Conservation (phyloP, 1,140 invertebrate species). For the Lucilia sericata region DNA sequence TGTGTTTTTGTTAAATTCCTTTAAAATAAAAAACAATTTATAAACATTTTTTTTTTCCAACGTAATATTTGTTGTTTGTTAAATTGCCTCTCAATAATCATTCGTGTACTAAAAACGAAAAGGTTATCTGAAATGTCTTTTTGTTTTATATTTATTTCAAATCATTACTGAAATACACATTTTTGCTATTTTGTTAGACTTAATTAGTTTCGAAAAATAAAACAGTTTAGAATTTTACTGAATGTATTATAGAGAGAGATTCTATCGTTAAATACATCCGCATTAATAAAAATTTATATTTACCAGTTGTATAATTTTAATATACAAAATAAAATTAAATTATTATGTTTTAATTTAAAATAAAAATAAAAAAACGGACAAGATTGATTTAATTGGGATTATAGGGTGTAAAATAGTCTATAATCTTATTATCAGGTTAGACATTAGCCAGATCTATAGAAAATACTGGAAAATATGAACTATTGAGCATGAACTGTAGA, state of each 20-base stretch:
- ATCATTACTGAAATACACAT: background rate
- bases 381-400: too few relatives aligned
- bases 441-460: too few relatives aligned
- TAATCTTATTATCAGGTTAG: too few relatives aligned
- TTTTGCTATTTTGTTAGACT: background rate
- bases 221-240: background rate
- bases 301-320: background rate
- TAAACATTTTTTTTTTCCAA: background rate
- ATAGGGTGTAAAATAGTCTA: too few relatives aligned
- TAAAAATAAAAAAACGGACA: too few relatives aligned
- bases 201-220: background rate
- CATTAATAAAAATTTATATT: background rate
- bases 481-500: too few relatives aligned
- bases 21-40: conserved; percentile 11
- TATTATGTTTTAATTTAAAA: background rate
- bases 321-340: background rate
- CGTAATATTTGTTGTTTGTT: too few relatives aligned
- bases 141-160: background rate
- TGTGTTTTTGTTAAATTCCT: background rate
- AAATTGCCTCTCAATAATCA: background rate
- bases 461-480: too few relatives aligned
- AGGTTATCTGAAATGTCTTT: background rate
- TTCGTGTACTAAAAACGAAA: background rate
- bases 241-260: background rate
- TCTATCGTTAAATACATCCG: background rate